Conservation (phyloP, 2,113 vertebrate species). For the Hippocampus guttulatus region DNA sequence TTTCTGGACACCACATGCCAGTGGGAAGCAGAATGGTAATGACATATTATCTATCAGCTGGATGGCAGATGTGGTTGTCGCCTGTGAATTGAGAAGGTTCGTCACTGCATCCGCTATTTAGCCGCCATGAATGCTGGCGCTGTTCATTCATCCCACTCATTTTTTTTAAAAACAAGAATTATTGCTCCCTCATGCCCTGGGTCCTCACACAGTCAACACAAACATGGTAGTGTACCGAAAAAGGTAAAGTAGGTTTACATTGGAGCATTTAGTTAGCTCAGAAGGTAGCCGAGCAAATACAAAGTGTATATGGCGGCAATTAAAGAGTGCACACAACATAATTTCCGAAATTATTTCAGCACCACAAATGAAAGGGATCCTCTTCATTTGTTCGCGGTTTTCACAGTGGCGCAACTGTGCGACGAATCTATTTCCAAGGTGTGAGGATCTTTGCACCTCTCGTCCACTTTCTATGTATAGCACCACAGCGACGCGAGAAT, state of each 20-base stretch:
- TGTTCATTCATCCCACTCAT: slow-evolving; percentile 21
- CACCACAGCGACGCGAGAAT: slow-evolving; percentile 22
- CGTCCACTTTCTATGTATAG: slow-evolving; percentile 52
- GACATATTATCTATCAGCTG: neutral
- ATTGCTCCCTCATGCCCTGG: neutral
- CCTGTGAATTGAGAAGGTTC: neutral
- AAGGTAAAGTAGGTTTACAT: neutral
- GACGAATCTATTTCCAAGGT: slow-evolving; percentile 58
- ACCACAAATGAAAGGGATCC: neutral
- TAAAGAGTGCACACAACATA: neutral
- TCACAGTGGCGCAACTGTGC: slow-evolving; percentile 3
- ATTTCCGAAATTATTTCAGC: neutral
- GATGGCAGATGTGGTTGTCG: neutral
- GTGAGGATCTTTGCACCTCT: slow-evolving; percentile 49
- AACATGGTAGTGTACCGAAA: neutral
- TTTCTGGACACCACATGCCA: neutral
- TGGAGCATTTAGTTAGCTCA: neutral
- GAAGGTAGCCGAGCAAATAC: neutral
- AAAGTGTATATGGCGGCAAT: neutral
- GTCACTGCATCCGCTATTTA: slow-evolving; percentile 11
- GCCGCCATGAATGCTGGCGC: slow-evolving; percentile 17
- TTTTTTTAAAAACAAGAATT: neutral
- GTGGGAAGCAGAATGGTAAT: neutral
- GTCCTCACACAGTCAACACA: neutral
- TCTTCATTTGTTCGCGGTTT: neutral